Evolutionary conservation across 2,797 vertebrate genomes (phyloP), one percentile per base, ranked within the genome.

Genomic region (Myotis daubentonii): DNA sequence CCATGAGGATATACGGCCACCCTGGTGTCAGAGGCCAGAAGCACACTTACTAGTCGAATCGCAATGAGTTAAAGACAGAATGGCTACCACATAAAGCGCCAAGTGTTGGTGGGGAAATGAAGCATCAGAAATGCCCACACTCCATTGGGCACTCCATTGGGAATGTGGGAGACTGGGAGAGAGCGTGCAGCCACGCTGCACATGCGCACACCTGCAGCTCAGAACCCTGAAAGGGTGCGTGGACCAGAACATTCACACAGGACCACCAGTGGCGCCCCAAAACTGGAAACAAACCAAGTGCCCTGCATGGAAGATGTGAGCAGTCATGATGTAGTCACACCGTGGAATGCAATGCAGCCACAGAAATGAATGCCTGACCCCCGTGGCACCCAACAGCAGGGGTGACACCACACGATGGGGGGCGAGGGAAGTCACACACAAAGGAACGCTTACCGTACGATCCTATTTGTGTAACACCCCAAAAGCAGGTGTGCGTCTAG

Each of bases 321-420:
- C 53, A 7, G 8, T 10, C 78, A 3, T 36, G 20, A 6, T 6
- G 22, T 1, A 15, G 65, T 47, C 62, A 4, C 47, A 33, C 23
- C 22, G 19, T 0, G 0, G 30, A 25, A 38, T 1, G 5, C 3
- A 0, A 25, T 0, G 1, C n/a, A 3, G 10, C 19, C 11, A 2
- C 0, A 20, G 75, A 70, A 33, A 10, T 1, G 28, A 53, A 33
- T 19, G 36, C 4, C 2, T 1, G 23, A 20, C 6, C 19, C 36
- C 38, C 1, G 5, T 0, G 0, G 8, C 10, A 20, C 23, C 1
- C 1, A 0, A 0, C 4, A 9, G 0, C 23, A 0, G 6, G 30
- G 44, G 47, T 8, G 2, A 6, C 49, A 6, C 23, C 11, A 0
- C 16, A 0, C 11, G 6, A 23, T 0, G 30, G 23, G 22, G 15